Base-by-base conservation (phyloP, 1,140 invertebrate species). In the Diprion similis region DNA sequence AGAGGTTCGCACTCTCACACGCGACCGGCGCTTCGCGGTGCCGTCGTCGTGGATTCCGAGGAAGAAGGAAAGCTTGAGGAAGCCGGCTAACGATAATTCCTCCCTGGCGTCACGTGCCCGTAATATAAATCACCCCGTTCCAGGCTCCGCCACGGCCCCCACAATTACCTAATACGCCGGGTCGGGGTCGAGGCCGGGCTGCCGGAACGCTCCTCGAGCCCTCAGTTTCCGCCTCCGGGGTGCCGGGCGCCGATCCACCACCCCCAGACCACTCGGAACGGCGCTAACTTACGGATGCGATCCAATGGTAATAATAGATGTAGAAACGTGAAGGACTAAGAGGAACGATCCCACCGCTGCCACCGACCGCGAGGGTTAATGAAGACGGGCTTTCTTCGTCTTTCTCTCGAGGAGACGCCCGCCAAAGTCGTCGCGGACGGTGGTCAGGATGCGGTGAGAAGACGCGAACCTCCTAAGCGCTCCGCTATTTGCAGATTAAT, bases 51-150 rank as follows among this genome's bases (percentile, higher is more conserved):
- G 24, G 24, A 37, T 37, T 37, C 6, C 24, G 24, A 37, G 46
- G 10, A 37, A 48, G 46, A 46, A 48, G 15, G 13, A 17, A 64
- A 15, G 72, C 73, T 4, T 47, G 8, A 13, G 66, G 70, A 68
- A 74, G 68, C 66, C 46, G 19, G 78, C 80, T 83, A 86, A 87
- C 82, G 84, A 85, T 85, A 85, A 87, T 85, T 87, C 78, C 77
- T 80, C 77, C 72, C 75, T 48, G 75, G 81, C 82, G 81, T 86
- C 84, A 85, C 84, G 83, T 84, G 83, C 82, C 80, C 70, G 78
- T 81, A 82, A 83, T 85, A 87, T 87, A 85, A 87, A 87, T 87
- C 84, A 83, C 78, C 79, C 76, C 76, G 59, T 73, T 69, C 51
- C 51, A 37, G 67, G 72, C 73, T 75, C 46, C 74, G 76, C 67